Evolutionary conservation across 1,140 invertebrate genomes (phyloP), one percentile per base, ranked within the genome.

Genomic region (Drosophila watanabei): DNA sequence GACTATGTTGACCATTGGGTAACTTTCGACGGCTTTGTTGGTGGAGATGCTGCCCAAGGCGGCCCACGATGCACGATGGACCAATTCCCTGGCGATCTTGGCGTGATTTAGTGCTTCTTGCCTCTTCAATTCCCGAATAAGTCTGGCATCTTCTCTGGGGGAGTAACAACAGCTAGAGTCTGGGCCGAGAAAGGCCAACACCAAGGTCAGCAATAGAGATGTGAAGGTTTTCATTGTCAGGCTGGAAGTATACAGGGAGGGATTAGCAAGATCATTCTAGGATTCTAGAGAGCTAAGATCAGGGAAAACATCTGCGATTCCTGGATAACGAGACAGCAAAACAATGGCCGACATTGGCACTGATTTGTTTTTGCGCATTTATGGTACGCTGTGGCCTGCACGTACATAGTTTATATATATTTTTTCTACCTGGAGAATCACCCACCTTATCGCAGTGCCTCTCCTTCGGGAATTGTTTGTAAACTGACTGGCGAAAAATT

Each of bases 1-100:
- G 68, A 96, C 95, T 4, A 98, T 94, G 80, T 96, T 96, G 2
- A 95, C 95, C 91, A 97, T 97, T 3, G 97, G 97, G 92, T 95
- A 97, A 1, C 95, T 95, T 75, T 94, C 87, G 3, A 96, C 95
- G 4, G 94, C 93, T 48, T 93, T 82, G 66, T 95, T 92, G 0
- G 94, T 94, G 18, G 96, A 97, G 77, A 97, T 95, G 1, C 96
- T 97, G 11, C 96, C 95, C 24, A 97, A 93, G 0, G 97, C 94
- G 1, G 95, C 94, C 96, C 96, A 98, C 82, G 96, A 96, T 95
- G 93, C 84, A 8, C 93, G 91, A 73, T 94, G 93, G 6, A 94
- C 93, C 41, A 94, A 77, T 30, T 93, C 87, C n/a, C 94, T 77
- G 7, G 93, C 94, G 59, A 94, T 93, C 72, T 88, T 76, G n/a